Evolutionary conservation across 1,140 invertebrate species (phyloP).

Genomic region (Zeugodacus cucurbitae): DNA sequence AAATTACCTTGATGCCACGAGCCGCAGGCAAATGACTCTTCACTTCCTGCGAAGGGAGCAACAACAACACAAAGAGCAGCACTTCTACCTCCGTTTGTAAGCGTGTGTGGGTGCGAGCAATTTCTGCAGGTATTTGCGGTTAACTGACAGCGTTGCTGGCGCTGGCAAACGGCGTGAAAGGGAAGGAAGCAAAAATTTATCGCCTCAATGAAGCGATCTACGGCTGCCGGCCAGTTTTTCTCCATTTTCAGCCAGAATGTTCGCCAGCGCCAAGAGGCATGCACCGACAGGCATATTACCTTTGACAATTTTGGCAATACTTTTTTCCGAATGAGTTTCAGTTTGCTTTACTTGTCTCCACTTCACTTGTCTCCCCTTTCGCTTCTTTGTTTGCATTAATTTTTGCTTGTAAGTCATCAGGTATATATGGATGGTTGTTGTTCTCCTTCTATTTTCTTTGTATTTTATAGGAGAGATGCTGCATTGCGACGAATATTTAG

Average conservation of each 20-base stretch:
- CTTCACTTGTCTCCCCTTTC: neutral
- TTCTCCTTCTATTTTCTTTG: neutral
- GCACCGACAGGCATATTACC: constrained; percentile 1
- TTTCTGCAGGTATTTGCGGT: constrained; percentile 24
- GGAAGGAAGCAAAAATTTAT: neutral
- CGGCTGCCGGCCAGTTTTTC: neutral
- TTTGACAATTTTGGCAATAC: constrained; percentile 33
- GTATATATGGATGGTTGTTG: neutral
- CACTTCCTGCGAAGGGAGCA: neutral
- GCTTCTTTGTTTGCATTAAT: constrained; percentile 12
- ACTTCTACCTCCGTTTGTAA: neutral
- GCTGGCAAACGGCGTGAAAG: neutral
- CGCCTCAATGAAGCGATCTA: constrained; percentile 22
- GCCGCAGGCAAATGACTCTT: constrained; percentile 22
- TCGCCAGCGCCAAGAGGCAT: neutral
- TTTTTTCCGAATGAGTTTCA: neutral
- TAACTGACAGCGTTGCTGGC: neutral
- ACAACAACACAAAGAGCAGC: neutral
- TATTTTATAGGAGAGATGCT: neutral
- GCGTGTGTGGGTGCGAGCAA: neutral
- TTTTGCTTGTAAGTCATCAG: neutral
- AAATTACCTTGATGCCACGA: constrained; percentile 9
- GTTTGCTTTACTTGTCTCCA: neutral
- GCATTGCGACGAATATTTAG: neutral
- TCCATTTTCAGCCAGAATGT: neutral